phyloP scores from a whole-genome alignment of 2,888 invertebrate genomes.

The Drosophila antonietae region DNA sequence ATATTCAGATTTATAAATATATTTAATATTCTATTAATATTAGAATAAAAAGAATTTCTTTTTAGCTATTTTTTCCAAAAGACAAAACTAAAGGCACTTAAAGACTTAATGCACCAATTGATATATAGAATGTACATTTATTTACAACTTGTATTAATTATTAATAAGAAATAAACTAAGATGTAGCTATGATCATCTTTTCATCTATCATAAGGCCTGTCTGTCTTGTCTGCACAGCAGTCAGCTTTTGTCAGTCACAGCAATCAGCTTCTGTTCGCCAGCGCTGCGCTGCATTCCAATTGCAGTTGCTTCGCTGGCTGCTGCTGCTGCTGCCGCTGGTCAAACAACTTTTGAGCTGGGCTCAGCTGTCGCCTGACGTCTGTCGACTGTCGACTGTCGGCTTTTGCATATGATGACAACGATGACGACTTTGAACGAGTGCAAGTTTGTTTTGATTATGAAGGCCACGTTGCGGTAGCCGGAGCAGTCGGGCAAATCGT shows the following conservation, averaged over 20 bases:
- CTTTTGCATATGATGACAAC: constrained; percentile 1
- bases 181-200: no score
- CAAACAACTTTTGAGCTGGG: constrained; percentile 59
- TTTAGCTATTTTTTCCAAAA: no score
- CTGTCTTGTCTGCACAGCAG: background rate
- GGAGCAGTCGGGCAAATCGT: constrained; percentile 60
- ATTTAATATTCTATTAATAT: no score
- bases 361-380: background rate
- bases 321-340: background rate
- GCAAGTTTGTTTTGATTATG: constrained; percentile 56
- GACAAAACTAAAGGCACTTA: no score
- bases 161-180: no score
- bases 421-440: constrained; percentile 41
- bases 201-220: no score
- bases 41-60: no score
- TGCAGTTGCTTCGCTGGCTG: background rate
- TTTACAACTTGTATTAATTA: no score
- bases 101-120: no score
- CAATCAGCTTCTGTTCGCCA: constrained; percentile 62
- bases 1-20: no score
- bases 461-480: constrained; percentile 51
- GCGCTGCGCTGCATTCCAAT: constrained; percentile 12
- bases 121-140: no score
- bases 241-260: constrained; percentile 14
- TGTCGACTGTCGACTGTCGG: background rate